Conservation (phyloP, 2,113 vertebrate genomes). For the Synodontis membranacea region DNA sequence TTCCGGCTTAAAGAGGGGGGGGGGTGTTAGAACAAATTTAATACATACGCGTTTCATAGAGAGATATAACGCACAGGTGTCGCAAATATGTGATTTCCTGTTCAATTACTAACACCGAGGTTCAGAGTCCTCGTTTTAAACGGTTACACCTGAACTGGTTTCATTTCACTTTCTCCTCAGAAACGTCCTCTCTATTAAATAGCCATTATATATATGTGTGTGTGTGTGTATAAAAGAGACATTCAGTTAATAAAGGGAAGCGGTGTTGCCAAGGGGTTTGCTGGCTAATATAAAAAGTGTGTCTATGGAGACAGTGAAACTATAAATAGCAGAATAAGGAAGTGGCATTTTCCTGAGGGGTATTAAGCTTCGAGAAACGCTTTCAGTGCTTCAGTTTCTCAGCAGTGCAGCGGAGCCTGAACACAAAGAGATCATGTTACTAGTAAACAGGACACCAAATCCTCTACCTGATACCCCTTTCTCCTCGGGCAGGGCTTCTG, state of each 20-base stretch:
- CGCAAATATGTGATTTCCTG: background rate
- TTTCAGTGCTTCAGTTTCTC: background rate
- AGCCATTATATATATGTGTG: background rate
- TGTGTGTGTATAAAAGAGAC: background rate
- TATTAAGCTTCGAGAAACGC: slow-evolving; percentile 6
- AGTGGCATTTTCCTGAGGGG: slow-evolving; percentile 1
- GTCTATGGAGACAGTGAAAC: slow-evolving; percentile 9
- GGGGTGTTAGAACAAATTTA: background rate
- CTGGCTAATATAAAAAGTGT: slow-evolving; percentile 21
- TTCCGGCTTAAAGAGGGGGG: background rate
- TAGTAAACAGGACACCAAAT: slow-evolving; percentile 64
- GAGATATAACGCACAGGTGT: background rate
- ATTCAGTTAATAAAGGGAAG: slow-evolving; percentile 4
- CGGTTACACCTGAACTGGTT: background rate
- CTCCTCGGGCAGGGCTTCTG: slow-evolving; percentile 6
- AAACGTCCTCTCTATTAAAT: background rate
- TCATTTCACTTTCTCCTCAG: background rate
- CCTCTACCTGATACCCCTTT: slow-evolving; percentile 47
- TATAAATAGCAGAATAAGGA: slow-evolving; percentile 34
- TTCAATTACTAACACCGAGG: background rate
- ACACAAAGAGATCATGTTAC: slow-evolving; percentile 62
- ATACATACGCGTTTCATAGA: too few relatives aligned
- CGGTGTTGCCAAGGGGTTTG: slow-evolving; percentile 10
- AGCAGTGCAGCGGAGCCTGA: slow-evolving; percentile 24
- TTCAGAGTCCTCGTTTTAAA: background rate